Percentiles rank a stretch among this genome's conserved stretches.
Evolutionary conservation across 2,797 vertebrate genomes (phyloP).

Genomic region (Dryobates pubescens): DNA sequence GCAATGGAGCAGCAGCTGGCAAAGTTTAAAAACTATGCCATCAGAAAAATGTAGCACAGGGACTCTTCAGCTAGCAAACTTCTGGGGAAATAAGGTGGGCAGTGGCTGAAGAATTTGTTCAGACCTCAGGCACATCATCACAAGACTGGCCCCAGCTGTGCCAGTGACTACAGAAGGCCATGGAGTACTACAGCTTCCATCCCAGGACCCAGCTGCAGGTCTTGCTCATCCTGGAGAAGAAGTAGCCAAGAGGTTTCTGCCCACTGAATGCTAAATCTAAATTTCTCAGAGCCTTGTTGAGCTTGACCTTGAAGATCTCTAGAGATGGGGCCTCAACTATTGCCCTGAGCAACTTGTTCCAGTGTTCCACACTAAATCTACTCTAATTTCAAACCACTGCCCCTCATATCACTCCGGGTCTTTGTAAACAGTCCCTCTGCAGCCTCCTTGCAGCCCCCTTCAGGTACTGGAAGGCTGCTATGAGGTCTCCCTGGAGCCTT

Average conservation of each 20-base stretch:
- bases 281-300: background rate
- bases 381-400: no score
- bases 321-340: no score
- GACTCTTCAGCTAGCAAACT: background rate
- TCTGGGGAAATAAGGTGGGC: background rate
- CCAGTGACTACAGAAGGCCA: background rate
- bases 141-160: rapidly evolving
- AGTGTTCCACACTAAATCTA: no score
- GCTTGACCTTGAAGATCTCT: no score
- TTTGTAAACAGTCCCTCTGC: no score
- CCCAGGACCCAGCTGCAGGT: background rate
- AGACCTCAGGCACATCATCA: background rate
- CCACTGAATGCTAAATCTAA: background rate
- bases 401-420: no score
- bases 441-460: no score
- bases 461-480: no score
- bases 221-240: background rate
- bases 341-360: no score
- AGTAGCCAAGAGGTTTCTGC: background rate
- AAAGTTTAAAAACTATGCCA: background rate
- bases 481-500: no score
- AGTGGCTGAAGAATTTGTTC: background rate
- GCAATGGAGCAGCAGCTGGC: background rate
- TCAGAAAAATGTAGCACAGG: background rate
- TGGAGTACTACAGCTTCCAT: background rate